These are phyloP conservation scores for Seriola dumerili DNA, from an alignment of 2,113 vertebrate genomes.

Conservation along the genomic window DNA sequence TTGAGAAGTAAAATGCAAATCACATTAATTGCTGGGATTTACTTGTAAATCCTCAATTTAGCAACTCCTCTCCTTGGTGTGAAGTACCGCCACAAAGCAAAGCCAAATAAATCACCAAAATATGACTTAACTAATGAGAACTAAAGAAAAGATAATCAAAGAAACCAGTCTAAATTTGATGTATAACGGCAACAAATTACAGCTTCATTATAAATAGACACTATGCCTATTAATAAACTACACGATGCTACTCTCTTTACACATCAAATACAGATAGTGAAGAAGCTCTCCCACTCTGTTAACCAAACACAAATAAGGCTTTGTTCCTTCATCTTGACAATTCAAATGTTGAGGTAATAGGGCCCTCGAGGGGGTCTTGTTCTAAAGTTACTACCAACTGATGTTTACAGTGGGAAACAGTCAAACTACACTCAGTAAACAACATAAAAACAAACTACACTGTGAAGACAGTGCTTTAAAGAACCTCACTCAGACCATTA, in stretches of 20 bases:
- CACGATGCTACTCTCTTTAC: neutral
- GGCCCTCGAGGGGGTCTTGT: constrained; percentile 1
- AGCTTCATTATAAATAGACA: neutral
- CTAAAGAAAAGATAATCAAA: neutral
- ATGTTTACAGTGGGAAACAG: constrained; percentile 12
- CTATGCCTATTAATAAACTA: neutral
- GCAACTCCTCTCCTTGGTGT: neutral
- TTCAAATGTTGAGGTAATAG: constrained; percentile 30
- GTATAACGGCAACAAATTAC: neutral
- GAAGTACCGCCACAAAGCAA: neutral
- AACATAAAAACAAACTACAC: constrained; percentile 16
- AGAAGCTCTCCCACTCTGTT: constrained; percentile 1
- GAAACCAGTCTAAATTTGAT: neutral
- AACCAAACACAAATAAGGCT: constrained; percentile 14
- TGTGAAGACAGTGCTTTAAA: constrained; percentile 9
- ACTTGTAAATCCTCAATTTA: neutral
- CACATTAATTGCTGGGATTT: neutral
- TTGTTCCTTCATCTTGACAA: constrained; percentile 25
- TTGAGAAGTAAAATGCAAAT: constrained; percentile 3
- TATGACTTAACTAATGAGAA: neutral
- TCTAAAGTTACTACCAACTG: constrained; percentile 16
- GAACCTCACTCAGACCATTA: constrained; percentile 22
- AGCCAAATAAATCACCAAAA: neutral
- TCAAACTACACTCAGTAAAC: constrained; percentile 3
- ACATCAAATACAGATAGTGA: constrained; percentile 7